Evolutionary conservation across 2,888 invertebrate genomes (phyloP).

Genomic region (Aleiodes leptofemur): DNA sequence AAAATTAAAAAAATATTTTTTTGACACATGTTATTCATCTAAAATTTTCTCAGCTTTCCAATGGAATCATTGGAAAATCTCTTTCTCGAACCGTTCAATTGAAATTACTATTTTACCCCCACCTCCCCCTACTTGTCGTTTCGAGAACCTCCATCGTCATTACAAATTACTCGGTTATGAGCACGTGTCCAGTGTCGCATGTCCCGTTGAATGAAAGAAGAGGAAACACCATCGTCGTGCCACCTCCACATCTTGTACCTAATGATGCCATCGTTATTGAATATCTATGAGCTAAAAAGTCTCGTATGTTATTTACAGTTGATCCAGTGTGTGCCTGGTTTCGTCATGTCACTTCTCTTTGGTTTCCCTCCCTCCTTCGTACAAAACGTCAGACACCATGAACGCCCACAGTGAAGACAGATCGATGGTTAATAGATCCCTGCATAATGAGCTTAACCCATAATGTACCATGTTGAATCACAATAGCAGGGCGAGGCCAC

Average conservation of each 20-base stretch:
- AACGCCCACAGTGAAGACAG: constrained; percentile 68
- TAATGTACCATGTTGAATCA: constrained; percentile 26
- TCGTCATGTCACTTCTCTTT: constrained; percentile 37
- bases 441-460: constrained; percentile 62
- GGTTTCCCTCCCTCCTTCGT: constrained; percentile 58
- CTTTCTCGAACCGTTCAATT: too few species aligned
- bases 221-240: constrained; percentile 40
- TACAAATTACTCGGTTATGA: constrained; percentile 53
- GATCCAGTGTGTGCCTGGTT: constrained; percentile 50
- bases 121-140: neutral
- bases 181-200: constrained; percentile 72
- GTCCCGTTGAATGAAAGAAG: constrained; percentile 60
- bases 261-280: constrained; percentile 72
- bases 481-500: constrained; percentile 15
- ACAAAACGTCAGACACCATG: constrained; percentile 52
- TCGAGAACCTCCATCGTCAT: constrained; percentile 6
- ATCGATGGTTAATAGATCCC: constrained; percentile 69
- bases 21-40: too few species aligned
- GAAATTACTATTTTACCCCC: too few species aligned
- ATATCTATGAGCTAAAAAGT: constrained; percentile 62
- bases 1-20: too few species aligned
- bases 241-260: constrained; percentile 56
- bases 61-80: too few species aligned
- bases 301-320: constrained; percentile 63
- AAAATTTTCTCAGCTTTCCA: too few species aligned